Evolutionary conservation across 2,888 invertebrate species (phyloP).

Genomic region (Acronicta aceris): DNA sequence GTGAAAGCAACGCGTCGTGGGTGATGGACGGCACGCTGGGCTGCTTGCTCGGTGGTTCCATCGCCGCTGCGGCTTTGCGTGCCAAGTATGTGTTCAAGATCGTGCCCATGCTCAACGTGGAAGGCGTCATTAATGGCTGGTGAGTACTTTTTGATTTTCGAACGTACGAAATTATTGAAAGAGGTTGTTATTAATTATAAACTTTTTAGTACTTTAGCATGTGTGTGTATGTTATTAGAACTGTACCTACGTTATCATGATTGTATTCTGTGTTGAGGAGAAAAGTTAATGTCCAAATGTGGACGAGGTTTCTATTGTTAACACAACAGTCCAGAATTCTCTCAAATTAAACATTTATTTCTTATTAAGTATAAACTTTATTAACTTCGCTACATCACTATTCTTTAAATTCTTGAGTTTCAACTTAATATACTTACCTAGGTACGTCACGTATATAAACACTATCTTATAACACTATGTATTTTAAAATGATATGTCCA

Average conservation of each 20-base stretch:
- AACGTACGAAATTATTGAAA: no score
- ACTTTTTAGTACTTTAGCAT: no score
- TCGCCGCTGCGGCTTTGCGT: conserved; percentile 90
- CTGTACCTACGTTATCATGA: no score
- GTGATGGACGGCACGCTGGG: conserved; percentile 95
- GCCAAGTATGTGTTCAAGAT: conserved; percentile 95
- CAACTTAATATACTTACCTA: conserved; percentile 86
- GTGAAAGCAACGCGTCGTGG: conserved; percentile 96
- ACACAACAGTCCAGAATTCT: no score
- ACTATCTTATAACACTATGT: conserved; percentile 80
- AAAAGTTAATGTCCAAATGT: no score
- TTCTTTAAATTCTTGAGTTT: conserved; percentile 86
- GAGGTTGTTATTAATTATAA: no score
- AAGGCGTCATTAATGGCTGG: conserved; percentile 96
- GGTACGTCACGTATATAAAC: conserved; percentile 86
- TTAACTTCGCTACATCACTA: conserved; percentile 85
- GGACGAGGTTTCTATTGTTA: no score
- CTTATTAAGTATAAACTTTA: conserved; percentile 81
- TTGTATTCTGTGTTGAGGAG: no score
- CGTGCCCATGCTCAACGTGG: conserved; percentile 96
- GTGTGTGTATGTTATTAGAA: no score
- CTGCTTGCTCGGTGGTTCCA: conserved; percentile 89
- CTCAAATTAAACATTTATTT: conserved; percentile 59
- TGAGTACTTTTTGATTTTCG: conserved; percentile 77
- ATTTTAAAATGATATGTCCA: conserved; percentile 83